These are phyloP conservation scores for Yoshiicerus persimilis DNA, from an alignment of 1,140 invertebrate species.

Conservation along the genomic window DNA sequence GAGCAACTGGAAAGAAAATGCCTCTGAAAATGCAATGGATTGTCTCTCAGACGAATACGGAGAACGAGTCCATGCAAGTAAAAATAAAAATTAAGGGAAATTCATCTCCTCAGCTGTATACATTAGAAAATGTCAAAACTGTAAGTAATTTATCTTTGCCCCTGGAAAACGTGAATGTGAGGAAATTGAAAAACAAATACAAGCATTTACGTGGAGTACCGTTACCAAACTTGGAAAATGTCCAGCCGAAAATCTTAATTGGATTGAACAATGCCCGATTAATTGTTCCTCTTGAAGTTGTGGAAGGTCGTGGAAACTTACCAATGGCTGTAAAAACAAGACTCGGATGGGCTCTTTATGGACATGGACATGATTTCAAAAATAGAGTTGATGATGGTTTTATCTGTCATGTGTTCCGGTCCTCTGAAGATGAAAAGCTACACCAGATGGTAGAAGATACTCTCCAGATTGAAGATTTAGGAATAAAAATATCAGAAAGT, in stretches of 20 bases:
- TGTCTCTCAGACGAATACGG: neutral
- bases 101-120: neutral
- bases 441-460: slow-evolving; percentile 14
- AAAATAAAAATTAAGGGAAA: neutral
- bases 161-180: neutral
- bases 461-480: neutral
- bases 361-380: neutral
- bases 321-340: neutral
- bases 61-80: neutral
- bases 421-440: neutral
- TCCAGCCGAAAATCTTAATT: neutral
- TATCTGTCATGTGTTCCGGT: neutral
- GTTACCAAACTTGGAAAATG: neutral
- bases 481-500: neutral
- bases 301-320: neutral
- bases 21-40: neutral
- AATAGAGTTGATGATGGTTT: neutral
- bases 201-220: neutral
- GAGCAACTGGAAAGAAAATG: neutral
- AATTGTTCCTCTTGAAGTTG: neutral
- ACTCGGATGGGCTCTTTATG: neutral
- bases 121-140: neutral
- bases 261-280: neutral
- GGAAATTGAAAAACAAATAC: neutral
- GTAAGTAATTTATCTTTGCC: neutral